Percentiles rank a stretch among this genome's conserved stretches.
Conservation (phyloP, 2,888 invertebrate species). For the Lasioglossum lativentre region DNA sequence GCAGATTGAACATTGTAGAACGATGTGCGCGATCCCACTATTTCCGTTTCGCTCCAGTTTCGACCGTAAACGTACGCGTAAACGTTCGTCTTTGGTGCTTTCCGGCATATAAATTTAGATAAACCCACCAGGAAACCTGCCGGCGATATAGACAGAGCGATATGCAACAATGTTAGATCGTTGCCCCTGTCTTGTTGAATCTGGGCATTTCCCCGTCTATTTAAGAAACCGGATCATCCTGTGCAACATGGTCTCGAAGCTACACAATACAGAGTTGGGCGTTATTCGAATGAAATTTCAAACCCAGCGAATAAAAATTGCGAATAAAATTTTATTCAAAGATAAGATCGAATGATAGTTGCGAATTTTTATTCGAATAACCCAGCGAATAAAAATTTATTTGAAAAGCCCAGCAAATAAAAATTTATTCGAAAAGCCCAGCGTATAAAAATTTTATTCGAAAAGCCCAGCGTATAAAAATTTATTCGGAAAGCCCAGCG, state of each 20-base stretch:
- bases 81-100: slow-evolving; percentile 19
- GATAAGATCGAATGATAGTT: too few relatives aligned
- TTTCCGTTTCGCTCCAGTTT: not conserved
- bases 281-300: too few relatives aligned
- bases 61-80: not conserved
- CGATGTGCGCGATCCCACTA: not conserved
- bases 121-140: not conserved
- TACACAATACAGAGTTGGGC: too few relatives aligned
- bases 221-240: not conserved
- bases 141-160: not conserved
- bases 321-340: too few relatives aligned
- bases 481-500: too few relatives aligned
- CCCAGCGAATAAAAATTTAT: too few relatives aligned
- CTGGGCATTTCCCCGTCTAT: not conserved
- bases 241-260: not conserved
- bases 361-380: too few relatives aligned
- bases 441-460: too few relatives aligned
- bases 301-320: too few relatives aligned
- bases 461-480: too few relatives aligned
- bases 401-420: too few relatives aligned
- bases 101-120: slow-evolving; percentile 3
- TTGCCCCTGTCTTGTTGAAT: not conserved
- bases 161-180: not conserved
- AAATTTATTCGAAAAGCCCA: too few relatives aligned
- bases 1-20: not conserved